phyloP scores from a whole-genome alignment of 2,797 vertebrate genomes.

The Octomys mimax region DNA sequence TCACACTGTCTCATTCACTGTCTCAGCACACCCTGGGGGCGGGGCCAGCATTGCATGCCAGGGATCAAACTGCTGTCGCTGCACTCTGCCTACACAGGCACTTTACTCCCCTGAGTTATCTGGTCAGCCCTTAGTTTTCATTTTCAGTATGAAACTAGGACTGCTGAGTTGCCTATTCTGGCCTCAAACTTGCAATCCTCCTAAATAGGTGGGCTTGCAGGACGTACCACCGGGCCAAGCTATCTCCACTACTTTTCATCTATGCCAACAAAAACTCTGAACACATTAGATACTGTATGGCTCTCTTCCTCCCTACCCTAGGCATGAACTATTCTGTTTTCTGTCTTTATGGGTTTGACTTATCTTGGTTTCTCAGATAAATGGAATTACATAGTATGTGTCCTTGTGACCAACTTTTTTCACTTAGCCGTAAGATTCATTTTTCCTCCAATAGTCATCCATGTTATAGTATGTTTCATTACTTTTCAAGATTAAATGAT shows the following conservation, averaged over 20 bases:
- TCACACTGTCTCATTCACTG: no score
- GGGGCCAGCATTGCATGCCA: no score
- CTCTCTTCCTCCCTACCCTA: not conserved
- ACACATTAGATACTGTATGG: not conserved
- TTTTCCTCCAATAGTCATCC: not conserved
- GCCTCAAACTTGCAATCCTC: not conserved
- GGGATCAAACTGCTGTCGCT: no score
- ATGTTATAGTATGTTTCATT: not conserved
- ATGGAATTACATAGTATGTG: not conserved
- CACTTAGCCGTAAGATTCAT: not conserved
- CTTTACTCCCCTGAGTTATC: no score
- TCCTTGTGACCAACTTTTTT: slow-evolving; percentile 9
- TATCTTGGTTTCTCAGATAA: not conserved
- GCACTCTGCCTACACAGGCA: no score
- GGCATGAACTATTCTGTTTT: not conserved
- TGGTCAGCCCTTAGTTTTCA: not conserved
- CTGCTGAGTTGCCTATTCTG: not conserved
- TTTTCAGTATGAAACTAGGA: not conserved
- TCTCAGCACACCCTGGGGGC: no score
- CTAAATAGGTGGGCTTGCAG: not conserved
- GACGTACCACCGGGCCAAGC: not conserved
- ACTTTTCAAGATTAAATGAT: slow-evolving; percentile 40
- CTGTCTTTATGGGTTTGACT: not conserved
- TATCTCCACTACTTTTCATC: not conserved
- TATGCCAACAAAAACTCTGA: not conserved